These are phyloP conservation scores for Epicampocera succincta DNA, from an alignment of 2,888 invertebrate genomes.

Conservation along the genomic window DNA sequence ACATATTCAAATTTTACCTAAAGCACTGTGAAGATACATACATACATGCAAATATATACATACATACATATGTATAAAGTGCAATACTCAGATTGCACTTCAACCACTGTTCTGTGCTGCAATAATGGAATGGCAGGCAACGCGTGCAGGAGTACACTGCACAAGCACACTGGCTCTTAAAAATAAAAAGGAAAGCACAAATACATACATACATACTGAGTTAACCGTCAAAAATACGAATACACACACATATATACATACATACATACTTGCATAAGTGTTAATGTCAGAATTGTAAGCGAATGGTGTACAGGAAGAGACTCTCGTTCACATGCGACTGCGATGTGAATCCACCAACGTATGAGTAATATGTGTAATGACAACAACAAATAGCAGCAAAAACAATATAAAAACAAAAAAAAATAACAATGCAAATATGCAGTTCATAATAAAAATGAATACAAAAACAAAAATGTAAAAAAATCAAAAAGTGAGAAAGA, in stretches of 20 bases:
- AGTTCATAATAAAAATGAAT: constrained; percentile 53
- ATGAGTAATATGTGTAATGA: constrained; percentile 54
- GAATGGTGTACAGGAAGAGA: constrained; percentile 37
- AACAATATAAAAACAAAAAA: constrained; percentile 45
- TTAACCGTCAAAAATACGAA: constrained; percentile 12
- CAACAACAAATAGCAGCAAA: constrained; percentile 51
- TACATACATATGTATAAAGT: constrained; percentile 38
- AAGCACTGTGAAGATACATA: constrained; percentile 54
- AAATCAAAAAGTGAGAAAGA: background rate
- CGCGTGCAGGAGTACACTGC: constrained; percentile 57
- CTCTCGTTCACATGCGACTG: background rate
- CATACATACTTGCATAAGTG: constrained; percentile 33
- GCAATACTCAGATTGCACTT: constrained; percentile 60
- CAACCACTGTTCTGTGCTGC: constrained; percentile 58
- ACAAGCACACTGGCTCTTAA: constrained; percentile 3
- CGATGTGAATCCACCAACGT: constrained; percentile 55
- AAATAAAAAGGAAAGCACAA: constrained; percentile 1
- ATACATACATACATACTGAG: constrained; percentile 1
- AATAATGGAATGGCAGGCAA: constrained; percentile 57
- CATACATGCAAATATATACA: no score
- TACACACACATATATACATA: no score
- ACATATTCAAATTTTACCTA: constrained; percentile 40
- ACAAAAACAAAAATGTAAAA: constrained; percentile 37
- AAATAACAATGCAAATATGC: constrained; percentile 60
- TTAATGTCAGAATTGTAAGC: constrained; percentile 70